phyloP scores from a whole-genome alignment of 2,113 vertebrate species.

The Crypturellus undulatus region DNA sequence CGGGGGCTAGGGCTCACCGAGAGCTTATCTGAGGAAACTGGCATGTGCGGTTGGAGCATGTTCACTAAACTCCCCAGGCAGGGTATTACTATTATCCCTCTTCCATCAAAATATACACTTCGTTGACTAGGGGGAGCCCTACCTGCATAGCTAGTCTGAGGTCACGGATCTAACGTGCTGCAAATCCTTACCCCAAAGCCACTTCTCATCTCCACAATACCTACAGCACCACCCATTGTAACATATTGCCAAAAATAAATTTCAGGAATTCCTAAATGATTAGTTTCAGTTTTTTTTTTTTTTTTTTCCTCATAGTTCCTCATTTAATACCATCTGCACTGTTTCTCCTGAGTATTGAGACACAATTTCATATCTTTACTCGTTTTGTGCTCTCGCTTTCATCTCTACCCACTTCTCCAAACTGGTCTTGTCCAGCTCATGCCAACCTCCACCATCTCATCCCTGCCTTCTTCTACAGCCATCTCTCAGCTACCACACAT shows the following conservation, averaged over 20 bases:
- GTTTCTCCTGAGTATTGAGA: not conserved
- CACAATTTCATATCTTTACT: not conserved
- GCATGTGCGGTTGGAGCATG: not conserved
- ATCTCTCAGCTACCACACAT: not conserved
- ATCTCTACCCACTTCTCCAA: not conserved
- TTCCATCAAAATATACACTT: not conserved
- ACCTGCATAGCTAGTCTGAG: not conserved
- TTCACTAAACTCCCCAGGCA: not conserved
- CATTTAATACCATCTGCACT: not conserved
- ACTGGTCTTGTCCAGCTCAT: fast-evolving
- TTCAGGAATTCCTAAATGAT: not conserved
- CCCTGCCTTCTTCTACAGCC: not conserved
- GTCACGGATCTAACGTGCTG: not conserved
- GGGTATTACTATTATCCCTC: not conserved
- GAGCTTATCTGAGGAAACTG: not conserved
- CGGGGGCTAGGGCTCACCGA: constrained; percentile 28
- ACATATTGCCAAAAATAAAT: not conserved
- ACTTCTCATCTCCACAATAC: not conserved
- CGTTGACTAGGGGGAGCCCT: not conserved
- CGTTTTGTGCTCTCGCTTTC: not conserved
- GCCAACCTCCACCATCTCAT: not conserved
- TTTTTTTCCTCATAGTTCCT: not conserved
- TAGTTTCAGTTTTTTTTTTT: not conserved
- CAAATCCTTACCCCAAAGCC: not conserved
- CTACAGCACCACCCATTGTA: not conserved